phyloP scores from a whole-genome alignment of 2,888 invertebrate species.

The Plebejus anna region DNA sequence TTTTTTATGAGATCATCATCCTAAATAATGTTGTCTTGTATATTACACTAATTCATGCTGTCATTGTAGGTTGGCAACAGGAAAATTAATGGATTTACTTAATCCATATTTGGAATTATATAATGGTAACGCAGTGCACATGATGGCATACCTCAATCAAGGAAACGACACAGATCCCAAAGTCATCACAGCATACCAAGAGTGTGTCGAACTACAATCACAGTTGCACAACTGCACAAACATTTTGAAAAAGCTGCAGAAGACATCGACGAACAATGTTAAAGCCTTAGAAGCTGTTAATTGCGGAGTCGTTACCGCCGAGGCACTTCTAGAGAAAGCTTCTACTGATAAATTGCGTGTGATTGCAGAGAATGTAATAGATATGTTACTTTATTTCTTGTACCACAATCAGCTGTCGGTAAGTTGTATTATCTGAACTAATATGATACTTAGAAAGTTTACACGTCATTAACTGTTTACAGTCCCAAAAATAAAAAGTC shows the following conservation, averaged over 20 bases:
- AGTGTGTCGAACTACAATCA: constrained; percentile 93
- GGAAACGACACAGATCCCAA: constrained; percentile 81
- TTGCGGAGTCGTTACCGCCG: constrained; percentile 57
- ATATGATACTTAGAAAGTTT: no score
- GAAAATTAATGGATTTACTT: constrained; percentile 89
- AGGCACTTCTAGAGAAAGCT: constrained; percentile 77
- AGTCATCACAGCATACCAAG: constrained; percentile 77
- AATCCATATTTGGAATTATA: constrained; percentile 89
- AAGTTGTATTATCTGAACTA: constrained; percentile 41
- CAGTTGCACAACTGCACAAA: constrained; percentile 91
- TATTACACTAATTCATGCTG: neutral
- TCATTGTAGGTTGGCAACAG: constrained; percentile 85
- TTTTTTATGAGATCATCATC: neutral
- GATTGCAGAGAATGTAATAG: constrained; percentile 89
- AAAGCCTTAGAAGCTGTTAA: constrained; percentile 55
- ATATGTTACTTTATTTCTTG: constrained; percentile 87
- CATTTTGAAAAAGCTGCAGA: constrained; percentile 87
- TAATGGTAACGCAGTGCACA: constrained; percentile 89
- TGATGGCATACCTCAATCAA: constrained; percentile 89
- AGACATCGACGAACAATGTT: constrained; percentile 65
- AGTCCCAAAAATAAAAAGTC: no score
- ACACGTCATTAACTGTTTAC: no score
- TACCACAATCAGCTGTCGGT: constrained; percentile 74
- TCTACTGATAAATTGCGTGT: constrained; percentile 92
- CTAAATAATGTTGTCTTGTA: no score